Percentiles rank a stretch among this genome's conserved stretches.
phyloP scores from a whole-genome alignment of 2,888 invertebrate genomes.

The Chrysolina oricalcia region DNA sequence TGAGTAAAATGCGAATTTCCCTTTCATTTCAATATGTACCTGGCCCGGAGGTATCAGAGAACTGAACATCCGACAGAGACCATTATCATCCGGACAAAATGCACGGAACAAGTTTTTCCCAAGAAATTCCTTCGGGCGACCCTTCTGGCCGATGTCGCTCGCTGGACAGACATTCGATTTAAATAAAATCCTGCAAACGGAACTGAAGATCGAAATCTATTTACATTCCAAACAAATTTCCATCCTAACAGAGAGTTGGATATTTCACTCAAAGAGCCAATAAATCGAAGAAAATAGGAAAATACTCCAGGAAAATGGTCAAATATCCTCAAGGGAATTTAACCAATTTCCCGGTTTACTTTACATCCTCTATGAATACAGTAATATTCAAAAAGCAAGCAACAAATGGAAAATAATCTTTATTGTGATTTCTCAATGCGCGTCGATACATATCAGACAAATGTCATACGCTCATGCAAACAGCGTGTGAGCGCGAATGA shows the following conservation, averaged over 20 bases:
- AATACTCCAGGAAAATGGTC: neutral
- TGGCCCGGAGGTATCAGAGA: neutral
- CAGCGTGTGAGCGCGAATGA: no score
- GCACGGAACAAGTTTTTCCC: slow-evolving; percentile 2
- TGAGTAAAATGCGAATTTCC: no score
- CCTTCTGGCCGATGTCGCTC: neutral
- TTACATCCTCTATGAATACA: neutral
- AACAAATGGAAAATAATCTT: no score
- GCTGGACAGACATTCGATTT: slow-evolving; percentile 9
- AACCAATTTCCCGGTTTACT: neutral
- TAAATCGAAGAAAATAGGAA: neutral
- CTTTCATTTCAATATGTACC: no score
- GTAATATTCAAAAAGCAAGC: no score
- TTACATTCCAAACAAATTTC: slow-evolving; percentile 39
- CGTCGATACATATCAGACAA: no score
- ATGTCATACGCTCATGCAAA: no score
- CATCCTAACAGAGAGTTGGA: neutral
- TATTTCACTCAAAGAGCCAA: neutral
- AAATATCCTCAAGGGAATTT: no score
- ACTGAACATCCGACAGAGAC: neutral
- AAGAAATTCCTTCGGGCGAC: neutral
- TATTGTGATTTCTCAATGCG: no score
- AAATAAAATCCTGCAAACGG: slow-evolving; percentile 3
- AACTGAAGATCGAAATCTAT: slow-evolving; percentile 34
- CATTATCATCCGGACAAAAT: neutral